Percentiles rank a stretch among this genome's conserved stretches.
Conservation (phyloP, 2,113 vertebrate species). For the Pao palembangensis region DNA sequence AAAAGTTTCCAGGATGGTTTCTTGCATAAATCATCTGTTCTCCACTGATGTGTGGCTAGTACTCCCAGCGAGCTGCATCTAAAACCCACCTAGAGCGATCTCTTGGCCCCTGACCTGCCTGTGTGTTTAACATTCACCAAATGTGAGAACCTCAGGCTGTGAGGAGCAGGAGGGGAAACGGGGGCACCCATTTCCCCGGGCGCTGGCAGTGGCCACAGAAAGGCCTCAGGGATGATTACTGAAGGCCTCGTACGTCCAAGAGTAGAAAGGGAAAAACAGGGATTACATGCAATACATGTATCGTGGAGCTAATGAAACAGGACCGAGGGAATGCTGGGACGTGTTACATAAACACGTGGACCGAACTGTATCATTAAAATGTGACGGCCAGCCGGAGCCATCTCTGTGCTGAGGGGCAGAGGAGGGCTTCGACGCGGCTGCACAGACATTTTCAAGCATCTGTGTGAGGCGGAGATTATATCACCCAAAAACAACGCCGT, state of each 20-base stretch:
- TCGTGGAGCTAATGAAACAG: not conserved
- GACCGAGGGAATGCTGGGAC: too few relatives aligned
- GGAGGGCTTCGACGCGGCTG: too few relatives aligned
- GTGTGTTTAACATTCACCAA: not conserved
- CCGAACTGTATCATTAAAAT: too few relatives aligned
- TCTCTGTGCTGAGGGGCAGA: too few relatives aligned
- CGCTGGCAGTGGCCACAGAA: conserved; percentile 28
- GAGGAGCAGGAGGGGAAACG: conserved; percentile 32
- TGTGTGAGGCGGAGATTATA: not conserved
- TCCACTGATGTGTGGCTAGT: too few relatives aligned
- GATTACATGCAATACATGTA: not conserved
- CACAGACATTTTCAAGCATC: not conserved
- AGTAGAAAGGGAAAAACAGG: conserved; percentile 8
- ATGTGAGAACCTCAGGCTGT: not conserved
- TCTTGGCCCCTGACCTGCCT: too few relatives aligned
- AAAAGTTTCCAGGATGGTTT: too few relatives aligned
- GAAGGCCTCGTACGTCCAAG: conserved; percentile 3
- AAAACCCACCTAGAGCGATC: too few relatives aligned
- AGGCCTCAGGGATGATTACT: conserved; percentile 19
- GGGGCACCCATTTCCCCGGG: conserved; percentile 68
- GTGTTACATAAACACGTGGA: too few relatives aligned
- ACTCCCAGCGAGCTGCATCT: too few relatives aligned
- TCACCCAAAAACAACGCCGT: not conserved
- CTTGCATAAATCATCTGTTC: too few relatives aligned
- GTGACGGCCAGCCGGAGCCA: too few relatives aligned